Evolutionary conservation across 2,113 vertebrate genomes (phyloP), one percentile per base, ranked within the genome.

Genomic region (Myotis brandtii): DNA sequence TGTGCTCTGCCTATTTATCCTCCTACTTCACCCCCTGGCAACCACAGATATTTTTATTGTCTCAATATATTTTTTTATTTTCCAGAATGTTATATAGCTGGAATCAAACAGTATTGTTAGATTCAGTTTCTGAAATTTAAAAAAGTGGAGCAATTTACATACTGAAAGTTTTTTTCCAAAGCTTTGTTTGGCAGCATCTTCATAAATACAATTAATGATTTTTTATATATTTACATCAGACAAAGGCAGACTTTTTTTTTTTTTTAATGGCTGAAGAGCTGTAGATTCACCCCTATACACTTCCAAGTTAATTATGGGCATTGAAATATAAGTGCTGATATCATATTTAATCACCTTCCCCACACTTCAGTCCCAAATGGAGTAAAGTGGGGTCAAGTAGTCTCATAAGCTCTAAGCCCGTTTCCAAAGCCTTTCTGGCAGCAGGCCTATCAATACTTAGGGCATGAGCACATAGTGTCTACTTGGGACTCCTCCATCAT

Each of bases 381-480:
- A 94, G 89, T 92, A 94, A 96, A 97, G 96, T 96, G 86, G 95
- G 96, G 95, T 96, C 96, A 96, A 93, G 96, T 97, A 86, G 95
- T 90, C 90, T 66, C n/a, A 83, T 83, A 56, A 95, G 86, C 92
- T 88, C 92, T 95, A 94, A 94, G 84, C 80, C 92, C 81, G 76
- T 96, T 64, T 97, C 90, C 87, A 96, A 89, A 96, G 84, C 95
- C 77, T 50, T 62, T 40, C 92, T 97, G 97, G 97, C 97, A 96
- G 52, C 46, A 72, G 75, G 96, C 97, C 97, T 62, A 59, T 81
- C 87, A 25, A 46, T 93, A 14, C 86, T 62, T 59, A 3, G 32
- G 79, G 69, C 30, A 27, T 81, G 84, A 97, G 95, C 95, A 93
- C 96, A 97, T 32, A 54, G 59, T 10, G 79, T 90, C 88, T 93